Base-by-base conservation (phyloP, 2,888 invertebrate genomes). In the Eupeodes luniger region DNA sequence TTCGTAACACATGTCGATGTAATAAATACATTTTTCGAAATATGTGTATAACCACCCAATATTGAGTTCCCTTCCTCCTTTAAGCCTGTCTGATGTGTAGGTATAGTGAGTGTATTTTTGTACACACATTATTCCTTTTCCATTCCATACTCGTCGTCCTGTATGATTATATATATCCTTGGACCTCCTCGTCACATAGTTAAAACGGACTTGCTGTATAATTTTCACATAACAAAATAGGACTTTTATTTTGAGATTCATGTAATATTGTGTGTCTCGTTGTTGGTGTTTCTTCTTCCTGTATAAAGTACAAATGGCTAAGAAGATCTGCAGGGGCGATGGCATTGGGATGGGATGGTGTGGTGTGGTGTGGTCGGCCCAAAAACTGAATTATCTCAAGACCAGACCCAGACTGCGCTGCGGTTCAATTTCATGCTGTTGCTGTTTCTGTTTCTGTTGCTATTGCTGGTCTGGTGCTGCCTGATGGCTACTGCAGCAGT, bases 1-100 rank as follows among this genome's bases (percentile, higher is more conserved):
- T 84, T 53, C 67, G 81, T 59, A 88, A 69, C 87, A 88, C 84
- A 88, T 88, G 87, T 81, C 87, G 77, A 81, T 84, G 67, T 59
- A 84, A 88, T 84, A 88, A 75, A 88, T 88, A 88, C 72, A 84
- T 84, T 84, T 87, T 81, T 88, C 80, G 55, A 84, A 88, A 88
- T 77, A 27, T 27, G 27, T 27, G 27, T 27, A 88, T 81, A 67
- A 84, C 84, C 84, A 81, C 79, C 86, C 82, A 82, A 64, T 27
- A 11, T 49, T 27, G 5, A 53, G 55, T 16, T 27, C 3, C 61
- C 11, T 4, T 11, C 27, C 27, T 16, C 12, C 34, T 12, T 6
- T 2, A 27, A 27, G 2, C 11, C 12, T 1, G 27, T 27, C 3
- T 27, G 27, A 27, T 27, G 27, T 27, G n/a, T 27, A 3, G 1